Evolutionary conservation across 2,888 invertebrate genomes (phyloP), one percentile per base, ranked within the genome.

Genomic region (Eupithecia inturbata): DNA sequence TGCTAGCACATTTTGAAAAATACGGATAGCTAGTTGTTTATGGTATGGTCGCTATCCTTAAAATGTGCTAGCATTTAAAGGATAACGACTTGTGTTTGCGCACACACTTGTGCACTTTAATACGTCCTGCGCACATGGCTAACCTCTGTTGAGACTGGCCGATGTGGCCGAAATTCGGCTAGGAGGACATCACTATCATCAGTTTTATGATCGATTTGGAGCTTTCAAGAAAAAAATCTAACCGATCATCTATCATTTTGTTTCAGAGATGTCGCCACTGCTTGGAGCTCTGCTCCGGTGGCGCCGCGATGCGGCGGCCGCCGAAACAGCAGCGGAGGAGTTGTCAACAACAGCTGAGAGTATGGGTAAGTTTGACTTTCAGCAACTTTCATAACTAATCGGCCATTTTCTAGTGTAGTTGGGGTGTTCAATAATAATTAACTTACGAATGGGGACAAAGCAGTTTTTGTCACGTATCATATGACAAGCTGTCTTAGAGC

Each of bases 241-340:
- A 12, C 26, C 4, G 12, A 53, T 12, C 0, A 26, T 57, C 22
- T 57, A 57, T 62, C 9, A 45, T 76, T 70, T 67, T 73, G 72
- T 74, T 70, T 74, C 84, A 90, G 90, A 80, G 79, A 94, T 94
- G 94, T 91, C 94, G 83, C 92, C 93, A 77, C 84, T 90, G 72
- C 84, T 90, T 77, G 88, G 84, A 79, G 82, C 87, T 71, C 82
- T 89, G 85, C 89, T 92, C 85, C 91, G 95, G 88, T 91, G 92
- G 92, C 93, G 90, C 87, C 93, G 91, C 79, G 89, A 93, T 70
- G 83, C 82, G 39, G 72, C 80, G 71, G 67, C 73, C 66, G 77
- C 81, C 68, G 87, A 86, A 39, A 31, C 81, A 16, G 66, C 76
- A 68, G 77, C 82, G 1, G 82, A 85, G 36, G 77, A 76, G 19